phyloP scores from a whole-genome alignment of 2,888 invertebrate genomes.

The Pachycephus smyrnensis region DNA sequence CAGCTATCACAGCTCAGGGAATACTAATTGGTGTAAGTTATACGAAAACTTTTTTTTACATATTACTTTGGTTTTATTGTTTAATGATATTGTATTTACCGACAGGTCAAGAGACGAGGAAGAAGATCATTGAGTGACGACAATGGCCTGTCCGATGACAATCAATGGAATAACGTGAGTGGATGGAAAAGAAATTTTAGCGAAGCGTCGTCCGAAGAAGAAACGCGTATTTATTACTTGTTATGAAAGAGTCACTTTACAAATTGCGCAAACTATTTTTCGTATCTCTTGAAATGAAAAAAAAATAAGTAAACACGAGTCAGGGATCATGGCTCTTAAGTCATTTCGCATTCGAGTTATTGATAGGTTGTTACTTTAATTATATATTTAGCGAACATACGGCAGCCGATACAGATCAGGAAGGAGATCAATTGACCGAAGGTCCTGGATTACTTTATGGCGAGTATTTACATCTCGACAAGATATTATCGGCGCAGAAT shows the following conservation, averaged over 20 bases:
- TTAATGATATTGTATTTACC: neutral
- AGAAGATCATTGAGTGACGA: neutral
- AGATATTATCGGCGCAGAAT: constrained; percentile 83
- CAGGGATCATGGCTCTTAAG: neutral
- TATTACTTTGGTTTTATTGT: neutral
- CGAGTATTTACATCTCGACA: constrained; percentile 92
- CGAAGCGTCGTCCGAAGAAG: no score
- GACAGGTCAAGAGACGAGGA: neutral
- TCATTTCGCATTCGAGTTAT: no score
- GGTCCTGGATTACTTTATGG: constrained; percentile 89
- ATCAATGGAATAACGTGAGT: neutral
- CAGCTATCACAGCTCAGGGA: neutral
- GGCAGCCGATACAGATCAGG: constrained; percentile 52
- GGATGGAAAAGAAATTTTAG: neutral
- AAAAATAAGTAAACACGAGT: neutral
- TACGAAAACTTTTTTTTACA: neutral
- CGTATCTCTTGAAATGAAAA: neutral
- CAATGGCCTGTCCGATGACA: neutral
- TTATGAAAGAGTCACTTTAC: neutral
- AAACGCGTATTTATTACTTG: neutral
- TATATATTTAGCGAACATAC: constrained; percentile 35
- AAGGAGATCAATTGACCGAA: constrained; percentile 73
- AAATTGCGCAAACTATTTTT: neutral
- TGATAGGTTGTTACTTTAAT: neutral
- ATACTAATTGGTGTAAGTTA: neutral